Conservation (phyloP, 1,140 invertebrate species). For the Battus philenor region DNA sequence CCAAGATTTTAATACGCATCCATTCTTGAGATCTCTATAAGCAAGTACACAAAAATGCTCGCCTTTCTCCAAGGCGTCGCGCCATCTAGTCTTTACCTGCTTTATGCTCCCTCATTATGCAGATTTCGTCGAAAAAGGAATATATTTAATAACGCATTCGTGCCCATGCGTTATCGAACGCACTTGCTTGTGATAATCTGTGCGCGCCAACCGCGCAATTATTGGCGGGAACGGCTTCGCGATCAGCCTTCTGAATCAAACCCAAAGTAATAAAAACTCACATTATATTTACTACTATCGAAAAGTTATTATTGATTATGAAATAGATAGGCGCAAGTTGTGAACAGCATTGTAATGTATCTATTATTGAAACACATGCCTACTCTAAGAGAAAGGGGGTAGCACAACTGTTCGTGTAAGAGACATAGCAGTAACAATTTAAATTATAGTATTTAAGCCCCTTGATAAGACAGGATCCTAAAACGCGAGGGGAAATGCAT, state of each 20-base stretch:
- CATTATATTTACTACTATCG: too few relatives aligned
- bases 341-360: too few relatives aligned
- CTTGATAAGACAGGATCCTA: too few relatives aligned
- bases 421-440: neutral
- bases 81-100: conserved; percentile 63
- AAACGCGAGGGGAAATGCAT: conserved; percentile 31
- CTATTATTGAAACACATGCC: too few relatives aligned
- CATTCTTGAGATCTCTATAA: conserved; percentile 27
- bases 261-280: too few relatives aligned
- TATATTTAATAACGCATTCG: conserved; percentile 73
- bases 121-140: conserved; percentile 71
- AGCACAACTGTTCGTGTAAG: too few relatives aligned
- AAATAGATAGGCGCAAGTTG: too few relatives aligned
- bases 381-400: too few relatives aligned
- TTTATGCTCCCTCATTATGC: conserved; percentile 70
- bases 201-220: conserved; percentile 54
- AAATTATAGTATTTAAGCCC: neutral
- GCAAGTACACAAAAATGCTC: conserved; percentile 45
- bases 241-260: neutral
- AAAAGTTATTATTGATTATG: too few relatives aligned
- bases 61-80: conserved; percentile 55
- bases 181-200: conserved; percentile 72
- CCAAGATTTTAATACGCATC: conserved; percentile 58
- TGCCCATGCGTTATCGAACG: conserved; percentile 70
- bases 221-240: conserved; percentile 21